A percentile compares a stretch with the other conserved stretches of the same genome.
These are phyloP conservation scores for Coluber constrictor DNA, from an alignment of 2,797 vertebrate genomes.

Conservation along the genomic window DNA sequence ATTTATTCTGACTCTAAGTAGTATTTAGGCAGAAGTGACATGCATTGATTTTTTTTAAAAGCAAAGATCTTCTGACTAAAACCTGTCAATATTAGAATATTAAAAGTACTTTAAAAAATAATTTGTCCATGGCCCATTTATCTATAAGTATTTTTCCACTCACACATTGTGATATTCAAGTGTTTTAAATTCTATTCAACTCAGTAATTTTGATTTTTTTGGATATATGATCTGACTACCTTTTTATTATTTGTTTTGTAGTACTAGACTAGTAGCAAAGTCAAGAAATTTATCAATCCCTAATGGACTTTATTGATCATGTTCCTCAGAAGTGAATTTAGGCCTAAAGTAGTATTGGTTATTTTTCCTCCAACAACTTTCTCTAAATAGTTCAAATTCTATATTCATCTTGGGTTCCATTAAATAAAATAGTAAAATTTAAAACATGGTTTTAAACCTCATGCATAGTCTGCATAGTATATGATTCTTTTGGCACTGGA, in stretches of 20 bases:
- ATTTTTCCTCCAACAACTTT: not conserved
- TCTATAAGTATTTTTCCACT: not conserved
- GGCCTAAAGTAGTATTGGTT: not conserved
- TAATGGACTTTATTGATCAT: not conserved
- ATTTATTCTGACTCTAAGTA: not conserved
- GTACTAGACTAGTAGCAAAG: not conserved
- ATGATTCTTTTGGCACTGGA: not conserved
- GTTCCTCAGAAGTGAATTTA: not conserved
- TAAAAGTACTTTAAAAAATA: constrained; percentile 18
- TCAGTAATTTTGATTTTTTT: not conserved
- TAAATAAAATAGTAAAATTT: not conserved
- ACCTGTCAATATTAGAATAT: constrained; percentile 21
- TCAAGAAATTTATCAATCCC: not conserved
- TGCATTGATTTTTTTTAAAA: not conserved
- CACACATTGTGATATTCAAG: not conserved
- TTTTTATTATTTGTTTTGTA: not conserved
- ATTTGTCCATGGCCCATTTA: too few species aligned
- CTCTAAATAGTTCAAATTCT: not conserved
- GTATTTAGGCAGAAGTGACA: not conserved
- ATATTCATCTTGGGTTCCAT: not conserved
- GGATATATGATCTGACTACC: not conserved
- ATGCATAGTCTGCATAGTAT: not conserved
- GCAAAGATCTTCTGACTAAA: constrained; percentile 19
- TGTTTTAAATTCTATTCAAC: not conserved
- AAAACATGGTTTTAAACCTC: not conserved